Evolutionary conservation across 2,888 invertebrate species (phyloP).

Genomic region (Neoitamus cyanurus): DNA sequence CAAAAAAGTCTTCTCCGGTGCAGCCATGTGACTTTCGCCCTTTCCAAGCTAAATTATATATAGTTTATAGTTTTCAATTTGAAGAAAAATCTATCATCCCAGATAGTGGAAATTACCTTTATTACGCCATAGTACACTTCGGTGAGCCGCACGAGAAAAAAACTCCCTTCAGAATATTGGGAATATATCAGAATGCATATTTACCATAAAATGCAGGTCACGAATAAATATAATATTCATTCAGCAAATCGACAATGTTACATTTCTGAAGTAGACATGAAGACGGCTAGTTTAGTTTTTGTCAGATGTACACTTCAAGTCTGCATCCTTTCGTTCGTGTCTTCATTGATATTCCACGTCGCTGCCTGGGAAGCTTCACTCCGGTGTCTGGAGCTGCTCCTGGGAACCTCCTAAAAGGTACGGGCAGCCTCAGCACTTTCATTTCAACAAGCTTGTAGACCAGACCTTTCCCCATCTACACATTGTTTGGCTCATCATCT

Average conservation of each 20-base stretch:
- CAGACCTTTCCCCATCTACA: background rate
- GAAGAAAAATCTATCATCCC: background rate
- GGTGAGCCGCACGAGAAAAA: background rate
- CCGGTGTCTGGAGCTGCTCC: background rate
- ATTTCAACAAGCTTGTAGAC: background rate
- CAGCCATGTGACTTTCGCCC: no score
- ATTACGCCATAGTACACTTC: background rate
- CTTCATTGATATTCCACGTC: background rate
- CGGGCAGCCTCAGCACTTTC: background rate
- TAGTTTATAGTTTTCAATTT: no score
- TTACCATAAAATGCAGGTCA: background rate
- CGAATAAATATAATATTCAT: slow-evolving; percentile 5
- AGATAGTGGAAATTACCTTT: background rate
- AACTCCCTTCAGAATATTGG: background rate
- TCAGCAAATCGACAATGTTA: background rate
- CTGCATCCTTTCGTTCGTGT: background rate
- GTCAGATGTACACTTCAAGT: background rate
- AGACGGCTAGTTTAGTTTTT: background rate
- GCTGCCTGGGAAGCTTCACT: background rate
- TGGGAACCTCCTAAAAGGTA: background rate
- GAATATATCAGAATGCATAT: background rate
- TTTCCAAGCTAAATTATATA: no score
- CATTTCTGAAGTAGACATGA: background rate
- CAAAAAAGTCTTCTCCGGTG: no score
- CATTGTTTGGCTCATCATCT: slow-evolving; percentile 1